These are phyloP conservation scores for Galerucella pusilla DNA, from an alignment of 2,888 invertebrate genomes.

Conservation along the genomic window DNA sequence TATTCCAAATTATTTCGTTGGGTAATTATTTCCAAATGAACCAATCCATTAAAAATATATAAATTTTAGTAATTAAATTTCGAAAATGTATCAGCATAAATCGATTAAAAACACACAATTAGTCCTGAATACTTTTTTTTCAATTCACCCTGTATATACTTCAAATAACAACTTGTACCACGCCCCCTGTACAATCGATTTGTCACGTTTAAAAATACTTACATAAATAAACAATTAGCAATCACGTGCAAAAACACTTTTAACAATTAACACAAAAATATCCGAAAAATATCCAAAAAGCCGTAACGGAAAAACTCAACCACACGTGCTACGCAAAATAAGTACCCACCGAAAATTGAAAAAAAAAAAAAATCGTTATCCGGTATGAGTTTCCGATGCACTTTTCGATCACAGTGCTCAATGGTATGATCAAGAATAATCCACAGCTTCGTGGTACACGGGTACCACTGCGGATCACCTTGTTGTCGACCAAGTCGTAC, in stretches of 20 bases:
- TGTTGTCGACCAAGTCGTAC: constrained; percentile 43
- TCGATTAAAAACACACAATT: no score
- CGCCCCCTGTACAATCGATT: neutral
- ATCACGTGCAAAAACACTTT: neutral
- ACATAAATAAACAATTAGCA: neutral
- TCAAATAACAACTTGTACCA: neutral
- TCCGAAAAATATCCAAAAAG: neutral
- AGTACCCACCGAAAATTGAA: neutral
- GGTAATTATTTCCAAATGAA: no score
- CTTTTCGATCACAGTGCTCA: constrained; percentile 27
- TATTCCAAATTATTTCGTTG: no score
- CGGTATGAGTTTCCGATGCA: constrained; percentile 16
- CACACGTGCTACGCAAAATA: constrained; percentile 9
- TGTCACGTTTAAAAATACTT: constrained; percentile 18
- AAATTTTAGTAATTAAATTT: no score
- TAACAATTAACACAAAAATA: neutral
- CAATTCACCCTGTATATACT: no score
- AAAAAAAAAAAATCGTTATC: constrained; percentile 20
- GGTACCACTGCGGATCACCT: constrained; percentile 45
- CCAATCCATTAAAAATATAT: no score
- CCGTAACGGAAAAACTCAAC: neutral
- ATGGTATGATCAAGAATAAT: constrained; percentile 42
- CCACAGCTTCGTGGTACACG: constrained; percentile 38
- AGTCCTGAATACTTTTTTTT: no score
- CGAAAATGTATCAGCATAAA: no score